Base-by-base conservation (phyloP, 2,888 invertebrate species). In the Resseliella maxima region DNA sequence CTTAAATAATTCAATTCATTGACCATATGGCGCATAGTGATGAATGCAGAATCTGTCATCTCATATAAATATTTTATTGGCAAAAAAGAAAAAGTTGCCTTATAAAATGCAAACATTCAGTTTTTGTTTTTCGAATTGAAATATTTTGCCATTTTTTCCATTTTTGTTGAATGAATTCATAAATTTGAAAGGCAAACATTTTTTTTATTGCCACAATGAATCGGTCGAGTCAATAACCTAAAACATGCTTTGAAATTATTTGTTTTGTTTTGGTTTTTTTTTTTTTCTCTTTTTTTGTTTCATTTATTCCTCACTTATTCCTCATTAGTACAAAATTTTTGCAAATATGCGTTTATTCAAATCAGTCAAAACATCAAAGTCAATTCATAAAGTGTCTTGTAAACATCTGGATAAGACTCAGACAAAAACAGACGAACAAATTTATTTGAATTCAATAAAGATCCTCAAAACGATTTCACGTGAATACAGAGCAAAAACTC, bases 391-490 rank as follows among this genome's bases (percentile, higher is more conserved):
- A 59, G 5, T n/a, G 27, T 24, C 24, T 27, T 24, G 59, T 59
- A 18, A 72, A 72, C 31, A 31, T 2, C 0, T 0, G 15, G 72
- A 10, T 15, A 18, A 31, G 5, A 12, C 72, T 31, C 72, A 35
- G 27, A 72, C 35, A 15, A 10, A 72, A 35, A 12, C 10, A 12
- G 15, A 35, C 31, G n/a, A 1, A 21, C 21, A 83, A 72, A 72
- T 72, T 35, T 35, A n/a, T n/a, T 38, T n/a, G 83, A 72, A 83
- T 83, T 83, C 83, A 83, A 83, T 83, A 83, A 38, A n/a, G 12
- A 83, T 21, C 1, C n/a, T n/a, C 38, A 8, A n/a, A 83, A 81
- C 36, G 18, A 35, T 35, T 35, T 35, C 31, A 31, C n/a, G n/a
- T n/a, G n/a, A 3, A 15, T 50, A 18, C 15, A 2, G 15, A 83